Evolutionary conservation across 2,113 vertebrate genomes (phyloP).

Genomic region (Solea solea): DNA sequence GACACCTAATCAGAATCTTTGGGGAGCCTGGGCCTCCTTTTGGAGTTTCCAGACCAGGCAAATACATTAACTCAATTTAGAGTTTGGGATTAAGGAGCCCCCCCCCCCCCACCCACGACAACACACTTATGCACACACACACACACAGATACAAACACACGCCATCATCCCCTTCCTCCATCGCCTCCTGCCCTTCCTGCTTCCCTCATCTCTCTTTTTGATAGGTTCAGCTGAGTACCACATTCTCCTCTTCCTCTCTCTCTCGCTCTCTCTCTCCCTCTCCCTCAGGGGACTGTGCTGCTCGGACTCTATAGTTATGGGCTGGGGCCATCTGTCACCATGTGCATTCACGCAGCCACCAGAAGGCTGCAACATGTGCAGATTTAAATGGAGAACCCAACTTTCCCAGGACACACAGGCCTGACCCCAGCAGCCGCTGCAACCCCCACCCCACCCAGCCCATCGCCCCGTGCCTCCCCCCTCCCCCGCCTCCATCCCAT

Average conservation of each 20-base stretch:
- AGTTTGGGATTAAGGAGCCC: slow-evolving; percentile 57
- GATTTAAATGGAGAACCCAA: slow-evolving; percentile 84
- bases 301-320: slow-evolving; percentile 82
- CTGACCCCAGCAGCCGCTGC: slow-evolving; percentile 82
- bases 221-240: slow-evolving; percentile 71
- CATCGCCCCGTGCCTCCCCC: slow-evolving; percentile 22
- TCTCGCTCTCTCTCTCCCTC: slow-evolving; percentile 39
- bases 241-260: slow-evolving; percentile 43
- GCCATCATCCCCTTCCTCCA: slow-evolving; percentile 33
- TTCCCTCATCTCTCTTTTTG: slow-evolving; percentile 61
- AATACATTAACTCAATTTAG: slow-evolving; percentile 77
- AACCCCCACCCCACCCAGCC: slow-evolving; percentile 41
- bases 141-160: slow-evolving; percentile 10
- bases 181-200: slow-evolving; percentile 34
- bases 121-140: slow-evolving; percentile 7
- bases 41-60: slow-evolving; percentile 59
- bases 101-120: slow-evolving; percentile 4
- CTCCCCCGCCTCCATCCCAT: slow-evolving; percentile 31
- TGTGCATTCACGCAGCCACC: slow-evolving; percentile 80
- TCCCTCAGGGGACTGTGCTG: slow-evolving; percentile 60
- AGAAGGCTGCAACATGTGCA: slow-evolving; percentile 86
- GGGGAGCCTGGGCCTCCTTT: slow-evolving; percentile 58
- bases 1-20: slow-evolving; percentile 68
- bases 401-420: slow-evolving; percentile 85
- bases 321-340: slow-evolving; percentile 81